Evolutionary conservation across 1,140 invertebrate genomes (phyloP).

Genomic region (Dendroctonus valens): DNA sequence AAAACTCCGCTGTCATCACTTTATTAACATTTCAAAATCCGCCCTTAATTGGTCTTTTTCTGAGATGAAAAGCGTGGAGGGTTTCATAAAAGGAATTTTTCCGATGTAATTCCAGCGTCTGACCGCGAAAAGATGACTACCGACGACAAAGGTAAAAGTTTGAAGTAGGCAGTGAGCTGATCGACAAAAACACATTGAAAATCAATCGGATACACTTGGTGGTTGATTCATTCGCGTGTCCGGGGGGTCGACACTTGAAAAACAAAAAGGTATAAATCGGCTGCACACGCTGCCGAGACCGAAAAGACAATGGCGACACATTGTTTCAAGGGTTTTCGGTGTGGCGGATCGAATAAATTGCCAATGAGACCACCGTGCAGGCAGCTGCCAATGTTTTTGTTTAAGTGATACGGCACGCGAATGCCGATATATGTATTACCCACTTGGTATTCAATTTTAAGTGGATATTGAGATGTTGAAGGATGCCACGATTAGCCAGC

Average conservation of each 20-base stretch:
- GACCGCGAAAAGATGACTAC: too few species aligned
- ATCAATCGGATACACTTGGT: constrained; percentile 29
- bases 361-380: constrained; percentile 34
- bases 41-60: too few species aligned
- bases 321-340: constrained; percentile 37
- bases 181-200: constrained; percentile 20
- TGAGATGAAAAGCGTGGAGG: too few species aligned
- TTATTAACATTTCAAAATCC: too few species aligned
- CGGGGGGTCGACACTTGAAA: constrained; percentile 36
- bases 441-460: constrained; percentile 31
- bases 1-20: too few species aligned
- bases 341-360: constrained; percentile 32
- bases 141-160: too few species aligned
- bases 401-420: constrained; percentile 38
- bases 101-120: too few species aligned
- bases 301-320: constrained; percentile 34
- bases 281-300: constrained; percentile 33
- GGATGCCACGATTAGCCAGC: too few species aligned
- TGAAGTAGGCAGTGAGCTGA: too few species aligned
- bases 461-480: constrained; percentile 13
- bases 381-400: constrained; percentile 35
- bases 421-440: constrained; percentile 31
- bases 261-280: constrained; percentile 38
- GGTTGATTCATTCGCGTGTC: constrained; percentile 12
- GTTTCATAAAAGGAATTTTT: too few species aligned